Evolutionary conservation across 2,797 vertebrate genomes (phyloP).

Genomic region (Poeciliopsis paucimaculata): DNA sequence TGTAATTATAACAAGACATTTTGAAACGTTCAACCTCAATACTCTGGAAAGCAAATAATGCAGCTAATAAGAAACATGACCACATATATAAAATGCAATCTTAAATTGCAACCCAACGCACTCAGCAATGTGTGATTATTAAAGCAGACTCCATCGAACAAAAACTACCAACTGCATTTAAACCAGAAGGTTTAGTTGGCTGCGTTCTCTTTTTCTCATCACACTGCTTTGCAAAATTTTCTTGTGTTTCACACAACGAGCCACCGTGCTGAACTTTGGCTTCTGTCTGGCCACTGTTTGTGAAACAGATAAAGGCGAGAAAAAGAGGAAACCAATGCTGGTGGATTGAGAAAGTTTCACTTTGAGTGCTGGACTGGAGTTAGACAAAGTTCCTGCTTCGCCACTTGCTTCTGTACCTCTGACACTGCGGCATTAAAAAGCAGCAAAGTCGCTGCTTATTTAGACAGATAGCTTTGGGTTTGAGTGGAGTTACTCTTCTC

Average conservation of each 20-base stretch:
- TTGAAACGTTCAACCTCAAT: neutral
- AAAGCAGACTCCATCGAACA: neutral
- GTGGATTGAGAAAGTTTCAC: conserved; percentile 1
- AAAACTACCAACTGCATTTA: neutral
- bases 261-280: neutral
- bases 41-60: neutral
- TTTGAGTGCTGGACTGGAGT: conserved; percentile 4
- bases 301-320: neutral
- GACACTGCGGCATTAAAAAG: neutral
- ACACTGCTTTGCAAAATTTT: neutral
- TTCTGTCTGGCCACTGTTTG: neutral
- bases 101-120: neutral
- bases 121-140: neutral
- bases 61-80: neutral
- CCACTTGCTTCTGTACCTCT: neutral
- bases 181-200: neutral
- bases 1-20: neutral
- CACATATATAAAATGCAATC: neutral
- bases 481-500: neutral
- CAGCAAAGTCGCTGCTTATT: neutral
- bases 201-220: neutral
- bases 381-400: conserved; percentile 17
- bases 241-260: neutral
- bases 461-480: neutral
- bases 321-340: neutral